Conservation (phyloP, 2,797 vertebrate species). For the Danio tinwini region DNA sequence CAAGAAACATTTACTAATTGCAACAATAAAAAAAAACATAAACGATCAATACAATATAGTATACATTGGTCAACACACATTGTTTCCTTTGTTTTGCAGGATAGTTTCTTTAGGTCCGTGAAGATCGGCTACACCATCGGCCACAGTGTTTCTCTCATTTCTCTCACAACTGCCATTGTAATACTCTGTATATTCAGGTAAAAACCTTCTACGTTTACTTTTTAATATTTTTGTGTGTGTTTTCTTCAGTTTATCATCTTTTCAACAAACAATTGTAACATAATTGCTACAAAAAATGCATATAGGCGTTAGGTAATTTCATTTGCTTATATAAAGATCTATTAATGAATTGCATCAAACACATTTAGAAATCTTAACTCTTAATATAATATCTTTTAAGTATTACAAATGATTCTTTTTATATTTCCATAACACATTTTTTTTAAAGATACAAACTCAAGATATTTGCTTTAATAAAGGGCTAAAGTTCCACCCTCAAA, state of each 20-base stretch:
- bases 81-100: slow-evolving; percentile 66
- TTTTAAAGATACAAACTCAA: too few species aligned
- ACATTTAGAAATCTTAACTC: neutral
- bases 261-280: too few species aligned
- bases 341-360: neutral
- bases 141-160: slow-evolving; percentile 89
- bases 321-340: neutral
- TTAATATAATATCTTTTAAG: too few species aligned
- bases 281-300: too few species aligned
- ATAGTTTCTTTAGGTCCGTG: slow-evolving; percentile 83
- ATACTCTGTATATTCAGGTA: slow-evolving; percentile 83
- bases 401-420: too few species aligned
- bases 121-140: slow-evolving; percentile 94
- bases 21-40: too few species aligned
- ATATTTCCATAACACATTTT: too few species aligned
- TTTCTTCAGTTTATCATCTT: neutral
- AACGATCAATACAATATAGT: too few species aligned
- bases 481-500: neutral
- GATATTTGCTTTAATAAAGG: too few species aligned
- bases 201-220: slow-evolving; percentile 12
- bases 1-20: neutral
- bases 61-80: neutral
- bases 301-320: neutral
- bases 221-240: neutral
- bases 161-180: slow-evolving; percentile 86